Evolutionary conservation across 1,140 invertebrate genomes (phyloP), one percentile per base, ranked within the genome.

Genomic region (Hyphantria cunea): DNA sequence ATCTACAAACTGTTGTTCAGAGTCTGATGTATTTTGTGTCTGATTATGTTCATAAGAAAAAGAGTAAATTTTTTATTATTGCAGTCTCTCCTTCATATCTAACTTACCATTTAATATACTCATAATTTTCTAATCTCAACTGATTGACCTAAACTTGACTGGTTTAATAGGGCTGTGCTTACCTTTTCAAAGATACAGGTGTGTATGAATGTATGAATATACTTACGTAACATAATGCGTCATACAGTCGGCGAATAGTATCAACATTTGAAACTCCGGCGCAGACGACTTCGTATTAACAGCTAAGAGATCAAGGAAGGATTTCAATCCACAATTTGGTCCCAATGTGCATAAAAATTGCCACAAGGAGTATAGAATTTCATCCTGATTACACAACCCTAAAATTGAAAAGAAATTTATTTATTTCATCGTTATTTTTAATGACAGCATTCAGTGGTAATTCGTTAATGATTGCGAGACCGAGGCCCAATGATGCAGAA

Each of bases 201-300:
- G 17, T 25, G 17, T 3, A 25, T 25, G 5, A 3, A 25, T 25
- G 17, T 25, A 25, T 25, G 41, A 50, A 49, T 52, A 12, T 12
- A 94, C 96, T 94, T 92, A 98, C 97, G 97, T 99, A 41, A 99
- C 96, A 81, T 99, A 96, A 92, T 99, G 98, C n/a, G 96, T 97
- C 94, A 99, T 98, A 80, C 97, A 96, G 83, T 99, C 98, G 76
- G 96, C 96, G 88, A 99, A 99, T 0, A 99, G 88, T 81, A 98
- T 96, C 3, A 99, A 91, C 91, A 99, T 96, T 78, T 97, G 94
- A 79, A 97, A 96, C 91, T 98, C 97, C 0, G 97, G 96, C 56
- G 95, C 94, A 0, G 85, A 83, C 0, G 90, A 84, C 84, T 96
- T 97, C 25, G 95, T 95, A 80, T 96, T 96, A 51, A 94, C 92